These are phyloP conservation scores for Cephonodes hylas DNA, from an alignment of 2,888 invertebrate species.

Conservation along the genomic window DNA sequence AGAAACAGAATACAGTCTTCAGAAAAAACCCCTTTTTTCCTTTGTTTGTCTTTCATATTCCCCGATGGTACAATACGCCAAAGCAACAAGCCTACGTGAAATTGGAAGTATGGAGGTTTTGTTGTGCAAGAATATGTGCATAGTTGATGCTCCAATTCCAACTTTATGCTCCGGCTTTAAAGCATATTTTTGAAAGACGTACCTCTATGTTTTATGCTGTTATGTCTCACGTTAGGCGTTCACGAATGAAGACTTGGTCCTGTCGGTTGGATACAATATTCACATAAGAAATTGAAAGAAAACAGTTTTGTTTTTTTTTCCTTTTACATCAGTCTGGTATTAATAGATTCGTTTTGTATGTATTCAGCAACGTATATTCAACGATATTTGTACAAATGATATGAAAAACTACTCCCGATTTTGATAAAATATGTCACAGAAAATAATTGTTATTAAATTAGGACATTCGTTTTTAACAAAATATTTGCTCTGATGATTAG, in stretches of 20 bases:
- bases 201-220: constrained; percentile 60
- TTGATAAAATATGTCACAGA: too few species aligned
- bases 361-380: too few species aligned
- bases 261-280: constrained; percentile 56
- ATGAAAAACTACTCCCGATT: too few species aligned
- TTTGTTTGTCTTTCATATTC: not conserved
- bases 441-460: too few species aligned
- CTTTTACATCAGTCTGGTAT: not conserved
- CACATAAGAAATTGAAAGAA: constrained; percentile 3
- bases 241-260: constrained; percentile 81
- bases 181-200: constrained; percentile 53
- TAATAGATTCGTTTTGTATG: too few species aligned
- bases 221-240: constrained; percentile 74
- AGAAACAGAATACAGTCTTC: not conserved
- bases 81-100: not conserved
- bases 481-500: too few species aligned
- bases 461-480: too few species aligned
- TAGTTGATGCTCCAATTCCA: constrained; percentile 21
- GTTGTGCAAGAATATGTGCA: constrained; percentile 27
- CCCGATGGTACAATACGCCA: not conserved
- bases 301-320: not conserved
- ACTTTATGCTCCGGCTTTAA: constrained; percentile 39
- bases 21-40: not conserved
- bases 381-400: too few species aligned
- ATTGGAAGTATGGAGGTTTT: not conserved